A percentile compares a stretch with the other conserved stretches of the same genome.
Conservation (phyloP, 1,140 invertebrate species). For the Cydia amplana region DNA sequence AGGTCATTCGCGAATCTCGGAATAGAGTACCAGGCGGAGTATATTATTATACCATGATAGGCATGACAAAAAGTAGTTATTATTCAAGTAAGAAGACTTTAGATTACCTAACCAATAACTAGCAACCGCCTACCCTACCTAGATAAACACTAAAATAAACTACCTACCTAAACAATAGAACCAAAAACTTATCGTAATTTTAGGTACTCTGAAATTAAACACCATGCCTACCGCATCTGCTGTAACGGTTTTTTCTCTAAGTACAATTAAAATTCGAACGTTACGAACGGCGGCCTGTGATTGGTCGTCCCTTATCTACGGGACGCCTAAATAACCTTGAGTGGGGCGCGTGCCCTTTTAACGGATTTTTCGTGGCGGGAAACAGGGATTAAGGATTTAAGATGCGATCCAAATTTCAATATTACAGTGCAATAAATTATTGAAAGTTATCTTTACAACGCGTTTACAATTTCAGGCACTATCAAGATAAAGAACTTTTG, state of each 20-base stretch:
- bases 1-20: no score
- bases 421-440: not conserved
- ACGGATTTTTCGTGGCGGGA: constrained; percentile 56
- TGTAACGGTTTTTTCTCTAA: constrained; percentile 26
- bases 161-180: not conserved
- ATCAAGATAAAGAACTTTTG: constrained; percentile 21
- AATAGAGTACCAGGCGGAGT: no score
- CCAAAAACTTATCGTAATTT: not conserved
- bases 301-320: constrained; percentile 72
- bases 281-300: constrained; percentile 55
- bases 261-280: constrained; percentile 55
- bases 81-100: no score
- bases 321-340: constrained; percentile 63
- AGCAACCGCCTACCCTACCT: no score
- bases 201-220: not conserved
- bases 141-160: not conserved
- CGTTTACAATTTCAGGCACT: not conserved
- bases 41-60: no score
- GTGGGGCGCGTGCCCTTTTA: constrained; percentile 56
- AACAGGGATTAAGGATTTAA: constrained; percentile 25
- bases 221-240: constrained; percentile 25
- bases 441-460: not conserved
- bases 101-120: no score
- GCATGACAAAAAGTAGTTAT: no score
- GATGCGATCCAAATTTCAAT: constrained; percentile 5